Evolutionary conservation across 2,888 invertebrate genomes (phyloP), one percentile per base, ranked within the genome.

Genomic region (Latrodectus hesperus): DNA sequence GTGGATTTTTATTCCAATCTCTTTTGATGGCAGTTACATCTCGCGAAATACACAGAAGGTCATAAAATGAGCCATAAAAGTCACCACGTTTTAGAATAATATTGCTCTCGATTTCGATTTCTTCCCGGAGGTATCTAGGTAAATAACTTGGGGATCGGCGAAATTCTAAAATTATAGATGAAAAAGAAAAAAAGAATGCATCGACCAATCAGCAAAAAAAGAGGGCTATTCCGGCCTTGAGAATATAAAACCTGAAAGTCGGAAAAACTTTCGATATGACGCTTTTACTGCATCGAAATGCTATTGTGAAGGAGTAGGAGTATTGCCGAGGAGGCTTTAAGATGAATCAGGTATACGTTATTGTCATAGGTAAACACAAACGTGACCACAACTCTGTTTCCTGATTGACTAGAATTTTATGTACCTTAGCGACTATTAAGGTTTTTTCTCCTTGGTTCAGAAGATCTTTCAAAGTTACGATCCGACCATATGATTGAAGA

Each of bases 161-260:
- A 84, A 80, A 86, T 86, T 86, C 86, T 81, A 86, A 86, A 86
- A 80, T 86, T 86, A 86, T 86, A 81, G 80, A 86, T 76, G 75
- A 76, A 86, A 80, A 80, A 79, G 79, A 74, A n/a, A 77, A n/a
- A 71, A 72, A 78, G 78, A 84, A 77, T 64, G 64, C 38, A 38
- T 6, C 38, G 6, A 38, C 38, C 38, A 38, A 38, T 38, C 38
- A 38, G 38, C 6, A 38, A 38, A 38, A 38, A 38, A 38, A 38
- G 38, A 38, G 38, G 38, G 38, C 38, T 38, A 38, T 79, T 71
- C 70, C 64, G 71, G 38, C 77, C 72, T 71, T 72, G 78, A 51
- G 78, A 84, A 84, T 84, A 84, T 84, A 78, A 78, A 77, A 84
- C 78, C 78, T 72, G 70, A 76, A 38, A 38, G 38, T 38, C 38